Evolutionary conservation across 2,797 vertebrate species (phyloP).

Genomic region (Chloroceryle inda): DNA sequence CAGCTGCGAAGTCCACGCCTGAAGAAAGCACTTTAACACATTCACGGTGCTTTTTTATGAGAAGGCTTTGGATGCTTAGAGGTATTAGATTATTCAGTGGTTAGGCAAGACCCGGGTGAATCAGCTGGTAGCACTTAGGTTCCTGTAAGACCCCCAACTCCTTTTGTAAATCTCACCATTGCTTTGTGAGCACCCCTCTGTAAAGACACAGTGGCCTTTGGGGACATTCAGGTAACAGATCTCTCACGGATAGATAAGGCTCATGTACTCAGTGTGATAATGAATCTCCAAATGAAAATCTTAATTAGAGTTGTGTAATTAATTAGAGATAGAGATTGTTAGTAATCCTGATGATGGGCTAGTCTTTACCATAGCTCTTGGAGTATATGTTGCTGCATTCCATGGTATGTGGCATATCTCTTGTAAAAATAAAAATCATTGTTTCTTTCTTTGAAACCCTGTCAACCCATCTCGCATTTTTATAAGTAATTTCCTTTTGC

Average conservation of each 20-base stretch:
- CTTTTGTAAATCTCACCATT: not conserved
- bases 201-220: not conserved
- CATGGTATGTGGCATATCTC: not conserved
- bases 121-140: not conserved
- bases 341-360: not conserved
- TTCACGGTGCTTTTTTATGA: not conserved
- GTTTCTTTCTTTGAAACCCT: constrained; percentile 30
- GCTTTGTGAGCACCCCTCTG: not conserved
- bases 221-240: not conserved
- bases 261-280: not conserved
- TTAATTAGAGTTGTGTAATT: not conserved
- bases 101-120: not conserved
- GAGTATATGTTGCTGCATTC: not conserved
- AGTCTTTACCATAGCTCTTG: not conserved
- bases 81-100: not conserved
- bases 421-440: not conserved
- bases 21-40: not conserved
- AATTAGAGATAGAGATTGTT: not conserved
- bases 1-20: not conserved
- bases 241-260: not conserved
- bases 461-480: not conserved
- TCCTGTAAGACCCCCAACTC: not conserved
- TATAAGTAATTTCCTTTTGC: constrained; percentile 40
- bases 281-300: not conserved
- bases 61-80: not conserved